Conservation (phyloP, 2,797 vertebrate species). For the Myotis vivesi region DNA sequence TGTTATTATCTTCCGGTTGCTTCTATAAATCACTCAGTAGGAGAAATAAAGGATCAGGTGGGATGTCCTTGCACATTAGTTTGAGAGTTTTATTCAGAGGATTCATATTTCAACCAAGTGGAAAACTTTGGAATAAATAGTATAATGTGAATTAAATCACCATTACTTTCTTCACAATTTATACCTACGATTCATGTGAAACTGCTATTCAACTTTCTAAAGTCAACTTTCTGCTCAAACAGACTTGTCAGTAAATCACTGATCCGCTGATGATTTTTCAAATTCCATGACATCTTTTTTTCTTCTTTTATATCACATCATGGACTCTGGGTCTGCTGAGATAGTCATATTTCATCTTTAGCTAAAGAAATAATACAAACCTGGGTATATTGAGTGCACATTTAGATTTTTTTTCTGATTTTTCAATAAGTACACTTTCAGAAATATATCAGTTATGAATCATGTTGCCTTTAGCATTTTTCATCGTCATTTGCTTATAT, state of each 20-base stretch:
- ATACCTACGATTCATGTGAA: neutral
- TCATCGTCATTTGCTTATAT: slow-evolving; percentile 6
- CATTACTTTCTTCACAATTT: neutral
- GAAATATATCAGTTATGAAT: neutral
- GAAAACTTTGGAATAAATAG: slow-evolving; percentile 49
- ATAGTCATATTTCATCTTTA: slow-evolving; percentile 21
- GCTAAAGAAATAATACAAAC: neutral
- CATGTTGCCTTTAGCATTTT: neutral
- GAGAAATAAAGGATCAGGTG: neutral
- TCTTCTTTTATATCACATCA: neutral
- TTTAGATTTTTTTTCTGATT: neutral
- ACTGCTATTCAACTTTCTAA: neutral
- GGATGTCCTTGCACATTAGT: neutral
- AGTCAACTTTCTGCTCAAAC: slow-evolving; percentile 9
- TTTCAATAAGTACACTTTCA: neutral
- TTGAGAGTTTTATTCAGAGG: slow-evolving; percentile 24
- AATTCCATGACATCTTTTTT: neutral
- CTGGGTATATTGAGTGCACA: neutral
- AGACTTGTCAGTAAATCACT: neutral
- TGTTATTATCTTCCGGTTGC: neutral
- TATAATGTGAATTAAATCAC: neutral
- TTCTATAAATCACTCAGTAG: neutral
- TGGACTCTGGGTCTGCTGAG: neutral
- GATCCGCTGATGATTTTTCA: neutral
- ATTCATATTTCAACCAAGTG: slow-evolving; percentile 18